These are phyloP conservation scores for Suillia variegata DNA, from an alignment of 2,888 invertebrate genomes.

Conservation along the genomic window DNA sequence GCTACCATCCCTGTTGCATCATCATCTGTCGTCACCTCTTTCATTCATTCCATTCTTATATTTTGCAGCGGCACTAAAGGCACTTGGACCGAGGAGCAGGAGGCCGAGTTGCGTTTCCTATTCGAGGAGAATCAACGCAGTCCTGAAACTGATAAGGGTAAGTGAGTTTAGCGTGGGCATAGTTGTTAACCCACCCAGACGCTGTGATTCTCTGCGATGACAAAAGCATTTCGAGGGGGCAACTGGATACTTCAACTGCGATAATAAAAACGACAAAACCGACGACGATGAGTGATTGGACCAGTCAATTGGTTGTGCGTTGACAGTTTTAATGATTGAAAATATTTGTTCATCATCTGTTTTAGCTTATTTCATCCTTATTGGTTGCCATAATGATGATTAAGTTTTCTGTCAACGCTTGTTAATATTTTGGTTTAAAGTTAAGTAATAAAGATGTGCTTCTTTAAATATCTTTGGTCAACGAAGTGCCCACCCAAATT, in stretches of 20 bases:
- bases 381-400: too few species aligned
- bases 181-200: background rate
- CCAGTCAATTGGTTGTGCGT: constrained; percentile 33
- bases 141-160: constrained; percentile 74
- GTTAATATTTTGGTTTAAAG: too few species aligned
- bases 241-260: background rate
- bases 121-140: constrained; percentile 82
- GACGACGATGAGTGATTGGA: constrained; percentile 31
- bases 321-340: constrained; percentile 37
- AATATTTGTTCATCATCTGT: constrained; percentile 27
- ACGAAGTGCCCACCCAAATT: too few species aligned
- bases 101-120: constrained; percentile 80
- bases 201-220: background rate
- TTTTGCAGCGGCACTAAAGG: constrained; percentile 60
- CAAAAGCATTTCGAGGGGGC: background rate
- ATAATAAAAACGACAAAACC: too few species aligned
- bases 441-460: too few species aligned
- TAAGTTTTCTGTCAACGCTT: too few species aligned
- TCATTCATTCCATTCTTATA: constrained; percentile 13
- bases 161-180: constrained; percentile 27
- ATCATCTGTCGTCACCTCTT: constrained; percentile 1
- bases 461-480: too few species aligned
- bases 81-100: constrained; percentile 85
- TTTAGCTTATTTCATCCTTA: background rate
- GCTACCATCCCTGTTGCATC: background rate